Conservation (phyloP, 2,797 vertebrate species). For the Fistularia commersonii region DNA sequence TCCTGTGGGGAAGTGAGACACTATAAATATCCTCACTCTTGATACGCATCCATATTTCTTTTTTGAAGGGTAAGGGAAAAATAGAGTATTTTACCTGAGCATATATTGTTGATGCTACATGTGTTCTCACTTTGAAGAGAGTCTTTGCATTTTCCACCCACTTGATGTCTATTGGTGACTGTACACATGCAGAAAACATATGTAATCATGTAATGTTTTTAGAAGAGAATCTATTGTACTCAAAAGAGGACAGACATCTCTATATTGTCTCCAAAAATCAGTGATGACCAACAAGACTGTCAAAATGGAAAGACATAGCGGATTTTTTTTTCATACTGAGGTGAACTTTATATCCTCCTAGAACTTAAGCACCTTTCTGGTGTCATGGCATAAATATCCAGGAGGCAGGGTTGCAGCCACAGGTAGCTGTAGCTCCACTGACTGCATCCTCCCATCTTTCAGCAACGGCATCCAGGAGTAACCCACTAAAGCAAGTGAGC, state of each 20-base stretch:
- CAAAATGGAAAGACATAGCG: not conserved
- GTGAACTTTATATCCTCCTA: no score
- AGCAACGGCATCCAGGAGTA: slow-evolving; percentile 88
- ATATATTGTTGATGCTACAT: slow-evolving; percentile 90
- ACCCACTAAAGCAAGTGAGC: slow-evolving; percentile 76
- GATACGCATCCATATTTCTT: no score
- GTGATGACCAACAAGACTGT: no score
- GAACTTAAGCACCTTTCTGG: slow-evolving; percentile 74
- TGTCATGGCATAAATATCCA: slow-evolving; percentile 85
- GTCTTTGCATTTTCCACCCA: slow-evolving; percentile 95
- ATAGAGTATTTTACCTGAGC: slow-evolving; percentile 78
- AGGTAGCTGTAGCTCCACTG: slow-evolving; percentile 83
- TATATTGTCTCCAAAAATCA: not conserved
- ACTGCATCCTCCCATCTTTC: slow-evolving; percentile 87
- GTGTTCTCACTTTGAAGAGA: slow-evolving; percentile 87
- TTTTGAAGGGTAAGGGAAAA: not conserved
- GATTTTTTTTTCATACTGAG: slow-evolving; percentile 12
- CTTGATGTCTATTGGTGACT: slow-evolving; percentile 82
- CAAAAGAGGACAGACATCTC: no score
- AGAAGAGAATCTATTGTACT: not conserved
- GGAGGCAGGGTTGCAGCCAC: slow-evolving; percentile 85
- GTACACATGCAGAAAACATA: slow-evolving; percentile 15
- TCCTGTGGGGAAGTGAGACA: slow-evolving; percentile 72
- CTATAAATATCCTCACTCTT: not conserved
- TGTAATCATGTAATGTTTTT: not conserved